phyloP scores from a whole-genome alignment of 2,888 invertebrate species.

The Nebria brevicollis region DNA sequence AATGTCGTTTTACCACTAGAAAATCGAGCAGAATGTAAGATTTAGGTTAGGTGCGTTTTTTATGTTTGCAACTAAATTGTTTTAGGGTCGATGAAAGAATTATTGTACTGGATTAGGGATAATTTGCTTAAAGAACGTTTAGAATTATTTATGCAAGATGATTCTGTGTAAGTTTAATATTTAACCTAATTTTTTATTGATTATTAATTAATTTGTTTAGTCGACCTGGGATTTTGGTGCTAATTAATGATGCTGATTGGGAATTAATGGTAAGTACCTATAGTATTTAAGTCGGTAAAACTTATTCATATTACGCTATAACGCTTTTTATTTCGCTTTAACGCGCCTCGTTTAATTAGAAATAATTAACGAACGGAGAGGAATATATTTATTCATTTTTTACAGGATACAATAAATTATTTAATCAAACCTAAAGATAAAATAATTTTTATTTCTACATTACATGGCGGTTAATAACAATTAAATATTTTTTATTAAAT shows the following conservation, averaged over 20 bases:
- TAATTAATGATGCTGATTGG: slow-evolving; percentile 97
- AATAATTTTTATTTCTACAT: slow-evolving; percentile 84
- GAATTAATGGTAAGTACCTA: slow-evolving; percentile 74
- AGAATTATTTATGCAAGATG: slow-evolving; percentile 71
- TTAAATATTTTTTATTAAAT: slow-evolving; percentile 44
- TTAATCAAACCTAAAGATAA: slow-evolving; percentile 74
- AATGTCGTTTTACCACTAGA: slow-evolving; percentile 72
- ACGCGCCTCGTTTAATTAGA: not conserved
- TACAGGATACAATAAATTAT: slow-evolving; percentile 76
- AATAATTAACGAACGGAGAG: not conserved
- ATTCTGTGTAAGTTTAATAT: slow-evolving; percentile 60
- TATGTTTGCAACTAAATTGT: not conserved
- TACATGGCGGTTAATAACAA: slow-evolving; percentile 77
- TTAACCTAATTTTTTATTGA: not conserved
- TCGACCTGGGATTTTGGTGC: slow-evolving; percentile 91
- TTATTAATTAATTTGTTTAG: slow-evolving; percentile 56
- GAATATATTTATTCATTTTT: slow-evolving; percentile 48
- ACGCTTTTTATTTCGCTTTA: no score
- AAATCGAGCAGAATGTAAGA: slow-evolving; percentile 66
- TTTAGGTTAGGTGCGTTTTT: slow-evolving; percentile 45
- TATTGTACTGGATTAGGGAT: slow-evolving; percentile 85
- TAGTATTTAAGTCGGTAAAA: no score
- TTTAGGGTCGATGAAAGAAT: slow-evolving; percentile 75
- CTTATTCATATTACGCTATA: no score
- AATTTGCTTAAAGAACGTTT: slow-evolving; percentile 86